These are phyloP conservation scores for Lasaia peninsularis DNA, from an alignment of 1,140 invertebrate species.

Conservation along the genomic window DNA sequence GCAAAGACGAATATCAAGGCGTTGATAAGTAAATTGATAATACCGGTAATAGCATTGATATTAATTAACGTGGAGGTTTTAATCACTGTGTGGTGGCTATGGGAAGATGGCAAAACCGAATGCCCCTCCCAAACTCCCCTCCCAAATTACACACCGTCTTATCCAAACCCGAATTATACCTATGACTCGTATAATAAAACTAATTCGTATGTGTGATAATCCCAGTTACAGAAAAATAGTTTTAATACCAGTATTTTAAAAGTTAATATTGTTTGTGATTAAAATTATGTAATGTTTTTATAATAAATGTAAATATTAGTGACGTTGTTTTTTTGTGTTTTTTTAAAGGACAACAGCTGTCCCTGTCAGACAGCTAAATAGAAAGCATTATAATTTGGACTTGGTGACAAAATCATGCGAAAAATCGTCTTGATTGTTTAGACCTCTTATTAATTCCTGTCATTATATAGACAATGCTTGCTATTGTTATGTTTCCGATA, in stretches of 20 bases:
- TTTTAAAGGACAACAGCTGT: too few relatives aligned
- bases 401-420: too few relatives aligned
- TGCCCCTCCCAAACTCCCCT: background rate
- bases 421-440: too few relatives aligned
- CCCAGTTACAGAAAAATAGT: background rate
- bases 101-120: slow-evolving; percentile 54
- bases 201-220: background rate
- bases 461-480: too few relatives aligned
- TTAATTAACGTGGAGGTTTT: slow-evolving; percentile 64
- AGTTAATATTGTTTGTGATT: too few relatives aligned
- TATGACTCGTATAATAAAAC: slow-evolving; percentile 9
- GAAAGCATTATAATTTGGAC: too few relatives aligned
- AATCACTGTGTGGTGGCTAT: slow-evolving; percentile 65
- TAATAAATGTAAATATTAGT: too few relatives aligned
- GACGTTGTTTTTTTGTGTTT: too few relatives aligned
- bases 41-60: slow-evolving; percentile 53
- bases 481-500: too few relatives aligned
- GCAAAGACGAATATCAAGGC: slow-evolving; percentile 55
- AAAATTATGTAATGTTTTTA: too few relatives aligned
- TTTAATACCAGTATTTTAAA: background rate
- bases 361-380: too few relatives aligned
- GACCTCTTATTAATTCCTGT: too few relatives aligned
- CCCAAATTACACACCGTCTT: background rate
- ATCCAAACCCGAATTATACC: slow-evolving; percentile 5
- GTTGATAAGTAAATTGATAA: slow-evolving; percentile 54